A percentile compares a stretch with the other conserved stretches of the same genome.
Conservation (phyloP, 2,113 vertebrate genomes). For the Mugil cephalus region DNA sequence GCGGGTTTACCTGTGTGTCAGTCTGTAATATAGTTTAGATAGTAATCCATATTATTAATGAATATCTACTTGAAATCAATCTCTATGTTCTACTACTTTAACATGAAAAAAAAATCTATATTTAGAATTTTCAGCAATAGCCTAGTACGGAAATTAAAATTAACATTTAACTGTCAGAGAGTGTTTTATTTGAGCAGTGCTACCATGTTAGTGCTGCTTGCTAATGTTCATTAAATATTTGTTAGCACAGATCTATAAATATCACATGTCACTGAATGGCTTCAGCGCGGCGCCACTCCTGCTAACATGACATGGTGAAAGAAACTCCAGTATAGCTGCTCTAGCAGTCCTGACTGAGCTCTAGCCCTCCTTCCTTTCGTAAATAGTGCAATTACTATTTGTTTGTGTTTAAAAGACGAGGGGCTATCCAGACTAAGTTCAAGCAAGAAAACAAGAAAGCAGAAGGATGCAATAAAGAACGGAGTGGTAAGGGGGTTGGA, state of each 20-base stretch:
- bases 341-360: constrained; percentile 17
- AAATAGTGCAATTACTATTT: too few species aligned
- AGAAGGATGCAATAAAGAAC: constrained; percentile 22
- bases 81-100: neutral
- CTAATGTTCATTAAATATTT: constrained; percentile 88
- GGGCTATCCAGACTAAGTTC: too few species aligned
- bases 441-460: too few species aligned
- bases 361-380: neutral
- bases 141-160: constrained; percentile 39
- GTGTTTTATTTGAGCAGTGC: constrained; percentile 61
- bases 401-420: too few species aligned
- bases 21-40: too few species aligned
- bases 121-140: constrained; percentile 10
- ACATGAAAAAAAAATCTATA: constrained; percentile 2
- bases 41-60: neutral
- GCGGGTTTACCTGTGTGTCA: neutral
- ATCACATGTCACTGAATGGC: constrained; percentile 84
- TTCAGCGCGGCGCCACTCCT: constrained; percentile 81
- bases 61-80: neutral
- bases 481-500: constrained; percentile 28
- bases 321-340: constrained; percentile 66
- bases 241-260: constrained; percentile 85
- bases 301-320: constrained; percentile 71
- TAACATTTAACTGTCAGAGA: constrained; percentile 30
- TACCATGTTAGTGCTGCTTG: constrained; percentile 70